These are phyloP conservation scores for Conopomorpha cramerella DNA, from an alignment of 1,140 invertebrate genomes.

Conservation along the genomic window DNA sequence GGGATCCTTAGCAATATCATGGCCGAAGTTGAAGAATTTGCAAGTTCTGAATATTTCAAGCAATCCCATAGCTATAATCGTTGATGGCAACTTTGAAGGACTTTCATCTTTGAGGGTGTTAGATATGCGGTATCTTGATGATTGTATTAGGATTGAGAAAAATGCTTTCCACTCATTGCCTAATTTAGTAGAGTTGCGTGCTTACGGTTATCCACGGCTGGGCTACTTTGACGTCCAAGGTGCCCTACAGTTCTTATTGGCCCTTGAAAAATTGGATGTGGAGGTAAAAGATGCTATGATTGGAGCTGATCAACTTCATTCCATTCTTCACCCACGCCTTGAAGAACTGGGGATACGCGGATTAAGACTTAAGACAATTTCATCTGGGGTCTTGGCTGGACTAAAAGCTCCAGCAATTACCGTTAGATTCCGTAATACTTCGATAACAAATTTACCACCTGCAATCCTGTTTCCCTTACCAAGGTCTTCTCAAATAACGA, in stretches of 20 bases:
- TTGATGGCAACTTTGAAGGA: conserved; percentile 74
- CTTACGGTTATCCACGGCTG: conserved; percentile 75
- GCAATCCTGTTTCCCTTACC: conserved; percentile 87
- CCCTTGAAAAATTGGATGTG: conserved; percentile 75
- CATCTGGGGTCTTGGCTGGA: conserved; percentile 81
- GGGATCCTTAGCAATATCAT: conserved; percentile 63
- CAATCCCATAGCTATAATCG: conserved; percentile 75
- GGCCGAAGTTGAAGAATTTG: conserved; percentile 70
- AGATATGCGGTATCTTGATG: conserved; percentile 68
- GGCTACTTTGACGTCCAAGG: conserved; percentile 85
- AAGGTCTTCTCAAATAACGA: conserved; percentile 76
- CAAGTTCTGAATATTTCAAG: conserved; percentile 75
- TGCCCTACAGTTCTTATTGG: conserved; percentile 71
- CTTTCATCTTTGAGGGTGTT: conserved; percentile 69
- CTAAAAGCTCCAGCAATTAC: conserved; percentile 72
- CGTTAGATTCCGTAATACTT: conserved; percentile 79
- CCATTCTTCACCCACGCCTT: conserved; percentile 78
- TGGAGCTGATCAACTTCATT: conserved; percentile 80
- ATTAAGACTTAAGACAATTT: conserved; percentile 73
- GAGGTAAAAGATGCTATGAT: conserved; percentile 85
- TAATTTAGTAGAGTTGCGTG: conserved; percentile 71
- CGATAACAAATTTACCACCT: conserved; percentile 74
- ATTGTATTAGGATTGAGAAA: conserved; percentile 79
- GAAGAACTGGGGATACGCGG: conserved; percentile 76
- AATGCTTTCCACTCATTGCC: conserved; percentile 75